phyloP scores from a whole-genome alignment of 2,797 vertebrate genomes.

The Ctenochaetus hawaiiensis region DNA sequence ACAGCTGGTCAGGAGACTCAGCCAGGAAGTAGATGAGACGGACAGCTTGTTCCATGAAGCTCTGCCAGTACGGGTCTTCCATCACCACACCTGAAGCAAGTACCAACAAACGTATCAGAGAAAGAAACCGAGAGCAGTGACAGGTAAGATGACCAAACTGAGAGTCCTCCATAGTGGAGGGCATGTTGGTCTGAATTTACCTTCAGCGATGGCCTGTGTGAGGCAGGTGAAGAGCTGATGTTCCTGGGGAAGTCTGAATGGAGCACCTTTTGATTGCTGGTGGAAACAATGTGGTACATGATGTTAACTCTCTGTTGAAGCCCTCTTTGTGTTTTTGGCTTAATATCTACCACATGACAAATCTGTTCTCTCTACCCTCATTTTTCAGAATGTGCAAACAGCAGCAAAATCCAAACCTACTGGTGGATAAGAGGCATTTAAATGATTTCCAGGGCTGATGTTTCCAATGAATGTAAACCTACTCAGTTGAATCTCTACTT shows the following conservation, averaged over 20 bases:
- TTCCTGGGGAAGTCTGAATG: conserved; percentile 91
- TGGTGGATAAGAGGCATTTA: no score
- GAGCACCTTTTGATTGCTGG: conserved; percentile 83
- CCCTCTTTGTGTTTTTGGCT: background rate
- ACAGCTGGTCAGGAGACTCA: conserved; percentile 93
- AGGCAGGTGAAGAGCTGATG: conserved; percentile 91
- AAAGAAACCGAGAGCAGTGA: background rate
- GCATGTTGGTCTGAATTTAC: conserved; percentile 43
- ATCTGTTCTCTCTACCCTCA: background rate
- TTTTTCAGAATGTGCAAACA: background rate
- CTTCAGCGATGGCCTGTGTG: conserved; percentile 85
- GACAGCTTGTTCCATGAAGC: conserved; percentile 92
- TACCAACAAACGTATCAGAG: background rate
- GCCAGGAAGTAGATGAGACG: conserved; percentile 92
- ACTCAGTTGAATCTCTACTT: no score
- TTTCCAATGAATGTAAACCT: no score
- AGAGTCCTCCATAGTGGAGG: background rate
- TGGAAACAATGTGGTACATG: conserved; percentile 43
- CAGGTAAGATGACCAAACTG: background rate
- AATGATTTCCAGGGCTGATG: no score
- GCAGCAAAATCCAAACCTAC: background rate
- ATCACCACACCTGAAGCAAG: conserved; percentile 79
- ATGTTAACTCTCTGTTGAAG: conserved; percentile 4
- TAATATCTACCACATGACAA: background rate
- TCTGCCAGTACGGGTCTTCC: conserved; percentile 90